phyloP scores from a whole-genome alignment of 2,888 invertebrate species.

The Tolmerus cingulatus region DNA sequence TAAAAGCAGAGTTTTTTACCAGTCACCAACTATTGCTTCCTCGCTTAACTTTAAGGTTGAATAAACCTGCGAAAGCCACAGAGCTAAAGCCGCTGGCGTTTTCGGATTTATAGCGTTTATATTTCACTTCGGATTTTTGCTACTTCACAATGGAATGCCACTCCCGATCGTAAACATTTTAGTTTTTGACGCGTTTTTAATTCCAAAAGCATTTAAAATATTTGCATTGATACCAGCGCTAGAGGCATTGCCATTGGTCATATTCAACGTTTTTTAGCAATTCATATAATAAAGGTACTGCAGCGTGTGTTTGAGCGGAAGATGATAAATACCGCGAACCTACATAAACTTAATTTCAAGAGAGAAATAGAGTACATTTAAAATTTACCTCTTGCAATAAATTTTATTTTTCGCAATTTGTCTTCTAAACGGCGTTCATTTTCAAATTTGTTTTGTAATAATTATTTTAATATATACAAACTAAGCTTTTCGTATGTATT shows the following conservation, averaged over 20 bases:
- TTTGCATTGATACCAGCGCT: not conserved
- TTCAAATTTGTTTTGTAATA: too few species aligned
- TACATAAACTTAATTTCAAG: not conserved
- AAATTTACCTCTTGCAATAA: not conserved
- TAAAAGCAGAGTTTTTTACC: not conserved
- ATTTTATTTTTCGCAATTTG: not conserved
- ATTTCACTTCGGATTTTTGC: not conserved
- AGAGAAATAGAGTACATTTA: not conserved
- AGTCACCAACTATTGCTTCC: not conserved
- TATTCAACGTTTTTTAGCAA: not conserved
- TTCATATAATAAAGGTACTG: not conserved
- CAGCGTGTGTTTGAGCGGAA: not conserved
- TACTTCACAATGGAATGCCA: not conserved
- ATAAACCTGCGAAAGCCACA: not conserved
- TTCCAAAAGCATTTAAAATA: not conserved
- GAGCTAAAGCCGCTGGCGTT: not conserved
- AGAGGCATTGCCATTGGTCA: not conserved
- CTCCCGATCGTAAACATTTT: not conserved
- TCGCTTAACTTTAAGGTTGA: not conserved
- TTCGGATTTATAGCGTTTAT: not conserved
- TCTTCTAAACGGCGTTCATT: not conserved
- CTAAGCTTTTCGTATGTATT: too few species aligned
- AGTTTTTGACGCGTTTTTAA: not conserved
- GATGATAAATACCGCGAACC: not conserved
- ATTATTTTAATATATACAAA: too few species aligned